These are phyloP conservation scores for Nudaria mundana DNA, from an alignment of 2,888 invertebrate genomes.

Conservation along the genomic window DNA sequence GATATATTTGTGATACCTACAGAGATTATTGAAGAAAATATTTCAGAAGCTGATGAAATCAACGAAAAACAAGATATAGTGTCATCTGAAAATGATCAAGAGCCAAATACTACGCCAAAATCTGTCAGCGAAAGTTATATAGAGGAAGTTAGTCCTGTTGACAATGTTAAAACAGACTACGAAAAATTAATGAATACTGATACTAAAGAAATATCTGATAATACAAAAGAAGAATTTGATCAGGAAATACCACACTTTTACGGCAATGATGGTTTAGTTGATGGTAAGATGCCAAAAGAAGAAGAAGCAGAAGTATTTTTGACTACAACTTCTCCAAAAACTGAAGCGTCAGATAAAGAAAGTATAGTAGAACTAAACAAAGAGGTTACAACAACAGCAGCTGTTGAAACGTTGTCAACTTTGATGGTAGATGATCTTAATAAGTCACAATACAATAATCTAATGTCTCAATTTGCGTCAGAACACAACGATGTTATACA, in stretches of 20 bases:
- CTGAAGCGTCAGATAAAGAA: not conserved
- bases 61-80: not conserved
- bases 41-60: not conserved
- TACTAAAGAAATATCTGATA: constrained; percentile 16
- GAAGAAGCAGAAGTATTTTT: not conserved
- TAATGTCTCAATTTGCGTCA: constrained; percentile 43
- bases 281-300: constrained; percentile 14
- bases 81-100: too few relatives aligned
- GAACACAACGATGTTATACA: constrained; percentile 40
- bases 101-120: not conserved
- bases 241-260: constrained; percentile 7
- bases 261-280: constrained; percentile 46
- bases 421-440: constrained; percentile 37
- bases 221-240: constrained; percentile 16
- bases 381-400: not conserved
- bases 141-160: too few relatives aligned
- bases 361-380: not conserved
- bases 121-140: not conserved
- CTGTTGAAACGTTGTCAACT: constrained; percentile 5
- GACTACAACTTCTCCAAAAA: constrained; percentile 5
- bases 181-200: constrained; percentile 46
- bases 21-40: not conserved
- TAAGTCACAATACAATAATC: constrained; percentile 38
- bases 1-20: not conserved
- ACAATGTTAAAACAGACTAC: constrained; percentile 7